These are phyloP conservation scores for Prosapia bicincta DNA, from an alignment of 2,888 invertebrate species.

Conservation along the genomic window DNA sequence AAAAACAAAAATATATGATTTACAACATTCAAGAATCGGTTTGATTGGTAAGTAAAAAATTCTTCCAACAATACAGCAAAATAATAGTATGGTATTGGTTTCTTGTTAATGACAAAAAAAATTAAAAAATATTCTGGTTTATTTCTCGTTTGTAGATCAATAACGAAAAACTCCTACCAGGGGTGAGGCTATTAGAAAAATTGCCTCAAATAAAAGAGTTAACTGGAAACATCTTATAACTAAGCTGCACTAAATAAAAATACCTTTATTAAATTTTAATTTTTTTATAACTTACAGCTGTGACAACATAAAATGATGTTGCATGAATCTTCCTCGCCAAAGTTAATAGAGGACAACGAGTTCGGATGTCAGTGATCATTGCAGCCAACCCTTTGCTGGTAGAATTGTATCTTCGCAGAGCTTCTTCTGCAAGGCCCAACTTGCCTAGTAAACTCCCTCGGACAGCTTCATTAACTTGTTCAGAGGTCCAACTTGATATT, in stretches of 20 bases:
- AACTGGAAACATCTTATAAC: not conserved
- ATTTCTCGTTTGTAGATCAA: too few species aligned
- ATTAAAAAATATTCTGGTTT: too few species aligned
- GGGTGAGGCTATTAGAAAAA: too few species aligned
- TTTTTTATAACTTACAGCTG: slow-evolving; percentile 39
- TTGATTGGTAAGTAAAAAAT: too few species aligned
- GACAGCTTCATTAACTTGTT: slow-evolving; percentile 61
- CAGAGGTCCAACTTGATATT: slow-evolving; percentile 63
- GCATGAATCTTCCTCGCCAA: slow-evolving; percentile 52
- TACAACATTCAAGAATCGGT: too few species aligned
- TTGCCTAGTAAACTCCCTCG: slow-evolving; percentile 57
- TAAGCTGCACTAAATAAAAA: not conserved
- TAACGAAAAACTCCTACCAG: too few species aligned
- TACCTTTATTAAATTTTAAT: not conserved
- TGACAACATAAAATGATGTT: slow-evolving; percentile 46
- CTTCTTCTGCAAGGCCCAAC: slow-evolving; percentile 58
- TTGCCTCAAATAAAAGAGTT: not conserved
- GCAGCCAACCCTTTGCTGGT: slow-evolving; percentile 63
- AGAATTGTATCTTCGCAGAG: slow-evolving; percentile 62
- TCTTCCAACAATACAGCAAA: too few species aligned
- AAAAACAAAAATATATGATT: too few species aligned
- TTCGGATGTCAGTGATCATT: slow-evolving; percentile 75
- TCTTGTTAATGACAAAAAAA: too few species aligned
- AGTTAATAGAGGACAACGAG: slow-evolving; percentile 71
- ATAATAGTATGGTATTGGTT: too few species aligned